Conservation (phyloP, 2,888 invertebrate species). For the Diplolepis rosae region DNA sequence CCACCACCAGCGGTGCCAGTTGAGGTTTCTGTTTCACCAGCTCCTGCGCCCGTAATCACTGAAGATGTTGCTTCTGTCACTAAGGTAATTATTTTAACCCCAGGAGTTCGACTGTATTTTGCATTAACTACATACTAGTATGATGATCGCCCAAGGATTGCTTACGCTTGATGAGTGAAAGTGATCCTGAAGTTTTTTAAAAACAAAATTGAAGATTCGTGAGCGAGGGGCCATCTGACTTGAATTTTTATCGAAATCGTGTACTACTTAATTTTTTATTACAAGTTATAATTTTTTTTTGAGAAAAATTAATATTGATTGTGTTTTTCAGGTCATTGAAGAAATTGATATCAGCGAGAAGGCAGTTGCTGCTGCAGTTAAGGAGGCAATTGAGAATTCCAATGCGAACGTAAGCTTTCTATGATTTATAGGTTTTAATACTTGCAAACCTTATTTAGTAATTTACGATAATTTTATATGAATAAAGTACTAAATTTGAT, state of each 20-base stretch:
- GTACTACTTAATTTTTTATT: background rate
- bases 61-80: conserved; percentile 72
- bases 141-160: conserved; percentile 70
- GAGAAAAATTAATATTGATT: background rate
- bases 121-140: conserved; percentile 64
- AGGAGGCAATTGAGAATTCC: conserved; percentile 66
- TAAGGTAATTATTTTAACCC: conserved; percentile 63
- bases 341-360: conserved; percentile 71
- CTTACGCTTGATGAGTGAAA: conserved; percentile 56
- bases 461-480: no score
- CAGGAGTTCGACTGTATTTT: conserved; percentile 71
- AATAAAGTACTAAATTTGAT: background rate
- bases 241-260: background rate
- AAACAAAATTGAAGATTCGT: conserved; percentile 59
- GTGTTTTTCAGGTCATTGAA: conserved; percentile 66
- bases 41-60: conserved; percentile 68
- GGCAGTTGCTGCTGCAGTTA: conserved; percentile 70
- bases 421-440: no score
- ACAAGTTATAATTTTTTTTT: no score
- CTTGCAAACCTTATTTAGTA: no score
- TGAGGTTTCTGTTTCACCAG: conserved; percentile 59
- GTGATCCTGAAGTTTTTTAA: conserved; percentile 61
- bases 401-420: conserved; percentile 66
- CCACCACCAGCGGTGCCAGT: conserved; percentile 63
- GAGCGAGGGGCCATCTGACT: conserved; percentile 73